phyloP scores from a whole-genome alignment of 2,113 vertebrate genomes.

The Clupea harengus region DNA sequence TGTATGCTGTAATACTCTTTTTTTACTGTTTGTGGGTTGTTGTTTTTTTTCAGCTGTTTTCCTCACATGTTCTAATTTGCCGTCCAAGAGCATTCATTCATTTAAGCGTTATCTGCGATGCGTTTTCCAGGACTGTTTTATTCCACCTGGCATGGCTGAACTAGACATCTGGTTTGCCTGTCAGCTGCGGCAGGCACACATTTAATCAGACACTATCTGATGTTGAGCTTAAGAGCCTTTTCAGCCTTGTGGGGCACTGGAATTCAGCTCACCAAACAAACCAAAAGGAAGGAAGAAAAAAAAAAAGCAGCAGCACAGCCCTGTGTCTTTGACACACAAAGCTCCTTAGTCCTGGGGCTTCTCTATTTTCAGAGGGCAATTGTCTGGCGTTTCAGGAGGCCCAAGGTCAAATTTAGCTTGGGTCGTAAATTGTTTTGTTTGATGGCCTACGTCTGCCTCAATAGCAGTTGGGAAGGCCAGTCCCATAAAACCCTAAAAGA shows the following conservation, averaged over 20 bases:
- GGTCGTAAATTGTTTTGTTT: slow-evolving; percentile 77
- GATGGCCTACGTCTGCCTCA: slow-evolving; percentile 75
- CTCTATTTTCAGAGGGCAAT: slow-evolving; percentile 58
- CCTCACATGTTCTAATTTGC: not conserved
- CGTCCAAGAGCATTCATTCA: not conserved
- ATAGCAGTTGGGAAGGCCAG: slow-evolving; percentile 74
- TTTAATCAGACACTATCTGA: slow-evolving; percentile 19
- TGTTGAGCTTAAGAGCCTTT: not conserved
- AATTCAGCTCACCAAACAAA: slow-evolving; percentile 4
- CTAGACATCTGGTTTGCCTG: not conserved
- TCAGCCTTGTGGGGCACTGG: not conserved
- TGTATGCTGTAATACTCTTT: not conserved
- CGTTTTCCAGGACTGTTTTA: not conserved
- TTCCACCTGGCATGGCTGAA: not conserved
- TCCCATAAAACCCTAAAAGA: slow-evolving; percentile 75
- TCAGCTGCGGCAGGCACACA: not conserved
- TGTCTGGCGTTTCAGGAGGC: slow-evolving; percentile 67
- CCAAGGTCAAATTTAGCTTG: slow-evolving; percentile 77
- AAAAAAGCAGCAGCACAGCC: not conserved
- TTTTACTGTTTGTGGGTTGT: not conserved
- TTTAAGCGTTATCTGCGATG: not conserved
- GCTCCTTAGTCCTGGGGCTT: slow-evolving; percentile 47
- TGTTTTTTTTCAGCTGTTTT: not conserved
- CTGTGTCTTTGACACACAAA: slow-evolving; percentile 45
- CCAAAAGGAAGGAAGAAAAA: not conserved